Evolutionary conservation across 2,888 invertebrate genomes (phyloP).

Genomic region (Arrhopalites spinosus): DNA sequence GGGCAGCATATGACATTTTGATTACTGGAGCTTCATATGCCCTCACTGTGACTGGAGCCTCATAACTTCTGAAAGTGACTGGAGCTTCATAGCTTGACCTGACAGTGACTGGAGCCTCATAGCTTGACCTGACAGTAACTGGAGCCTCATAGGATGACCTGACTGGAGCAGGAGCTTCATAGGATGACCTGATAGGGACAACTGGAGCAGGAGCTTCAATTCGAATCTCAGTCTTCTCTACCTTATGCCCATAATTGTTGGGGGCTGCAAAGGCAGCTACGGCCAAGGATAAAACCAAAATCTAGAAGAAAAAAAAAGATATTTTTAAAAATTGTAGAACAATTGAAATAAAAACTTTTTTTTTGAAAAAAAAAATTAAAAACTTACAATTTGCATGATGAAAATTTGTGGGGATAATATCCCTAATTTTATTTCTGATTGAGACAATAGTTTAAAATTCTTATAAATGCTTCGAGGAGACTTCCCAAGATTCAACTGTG

Average conservation of each 20-base stretch:
- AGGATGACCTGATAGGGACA: no score
- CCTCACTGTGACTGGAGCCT: background rate
- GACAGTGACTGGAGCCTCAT: background rate
- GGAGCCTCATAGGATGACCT: background rate
- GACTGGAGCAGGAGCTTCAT: background rate
- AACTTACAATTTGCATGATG: slow-evolving; percentile 8
- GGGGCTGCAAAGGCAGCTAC: slow-evolving; percentile 36
- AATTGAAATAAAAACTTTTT: background rate
- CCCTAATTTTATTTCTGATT: no score
- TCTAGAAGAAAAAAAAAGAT: slow-evolving; percentile 31
- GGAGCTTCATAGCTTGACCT: background rate
- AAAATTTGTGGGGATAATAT: no score
- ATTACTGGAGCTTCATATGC: background rate
- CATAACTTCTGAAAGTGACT: background rate
- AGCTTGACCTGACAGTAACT: background rate
- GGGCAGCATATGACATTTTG: background rate
- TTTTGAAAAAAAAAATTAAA: background rate
- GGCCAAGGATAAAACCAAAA: slow-evolving; percentile 32
- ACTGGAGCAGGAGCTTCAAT: background rate
- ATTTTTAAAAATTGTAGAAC: background rate
- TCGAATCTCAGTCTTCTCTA: background rate
- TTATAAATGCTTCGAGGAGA: no score
- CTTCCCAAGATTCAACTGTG: no score
- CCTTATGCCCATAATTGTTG: slow-evolving; percentile 18
- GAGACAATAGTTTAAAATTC: background rate